Percentiles rank a stretch among this genome's conserved stretches.
Conservation (phyloP, 2,888 invertebrate genomes). For the Dusona sp. region DNA sequence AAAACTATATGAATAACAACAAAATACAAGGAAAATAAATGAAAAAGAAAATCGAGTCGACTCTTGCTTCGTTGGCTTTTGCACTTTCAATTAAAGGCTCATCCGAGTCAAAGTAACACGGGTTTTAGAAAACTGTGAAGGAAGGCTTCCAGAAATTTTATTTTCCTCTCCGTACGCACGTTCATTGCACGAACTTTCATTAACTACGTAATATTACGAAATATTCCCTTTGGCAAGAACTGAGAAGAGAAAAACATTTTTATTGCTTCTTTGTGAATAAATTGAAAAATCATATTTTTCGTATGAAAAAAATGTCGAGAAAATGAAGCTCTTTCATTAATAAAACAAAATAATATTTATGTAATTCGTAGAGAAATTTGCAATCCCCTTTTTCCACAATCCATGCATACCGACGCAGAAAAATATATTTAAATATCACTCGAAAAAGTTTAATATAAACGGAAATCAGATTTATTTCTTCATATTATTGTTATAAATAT, state of each 20-base stretch:
- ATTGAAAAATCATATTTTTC: too few relatives aligned
- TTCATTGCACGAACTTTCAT: background rate
- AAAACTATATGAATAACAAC: background rate
- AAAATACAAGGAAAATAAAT: background rate
- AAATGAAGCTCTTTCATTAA: background rate
- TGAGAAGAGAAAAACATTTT: background rate
- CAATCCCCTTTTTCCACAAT: too few relatives aligned
- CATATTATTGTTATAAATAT: background rate
- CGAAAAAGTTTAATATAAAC: too few relatives aligned
- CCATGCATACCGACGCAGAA: too few relatives aligned
- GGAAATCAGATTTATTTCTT: background rate
- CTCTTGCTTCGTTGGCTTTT: background rate
- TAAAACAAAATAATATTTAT: background rate
- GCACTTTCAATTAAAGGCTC: background rate
- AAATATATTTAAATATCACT: too few relatives aligned
- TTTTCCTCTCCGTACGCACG: background rate
- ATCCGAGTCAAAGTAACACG: background rate
- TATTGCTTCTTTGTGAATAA: too few relatives aligned
- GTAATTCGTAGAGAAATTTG: too few relatives aligned
- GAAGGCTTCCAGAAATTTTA: conserved; percentile 40
- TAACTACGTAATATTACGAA: background rate
- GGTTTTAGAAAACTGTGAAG: background rate
- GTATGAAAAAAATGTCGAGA: background rate
- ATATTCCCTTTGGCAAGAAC: background rate
- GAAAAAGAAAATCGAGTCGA: background rate